These are phyloP conservation scores for Variabilichromis moorii DNA, from an alignment of 2,113 vertebrate species.

Conservation along the genomic window DNA sequence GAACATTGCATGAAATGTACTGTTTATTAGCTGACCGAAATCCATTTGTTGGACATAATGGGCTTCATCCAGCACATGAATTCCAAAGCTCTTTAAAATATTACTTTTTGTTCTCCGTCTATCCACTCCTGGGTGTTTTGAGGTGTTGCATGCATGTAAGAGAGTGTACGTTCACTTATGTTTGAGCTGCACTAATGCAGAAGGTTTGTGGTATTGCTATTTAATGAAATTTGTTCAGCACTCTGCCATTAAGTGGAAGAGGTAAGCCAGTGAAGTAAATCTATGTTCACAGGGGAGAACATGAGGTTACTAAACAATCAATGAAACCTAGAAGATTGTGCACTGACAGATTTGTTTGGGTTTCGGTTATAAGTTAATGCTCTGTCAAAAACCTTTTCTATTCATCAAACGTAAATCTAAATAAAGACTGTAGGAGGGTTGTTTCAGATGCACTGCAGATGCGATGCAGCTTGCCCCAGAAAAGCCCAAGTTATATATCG, in stretches of 20 bases:
- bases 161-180: background rate
- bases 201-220: background rate
- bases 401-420: background rate
- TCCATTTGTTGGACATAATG: background rate
- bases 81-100: background rate
- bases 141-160: background rate
- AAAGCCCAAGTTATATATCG: background rate
- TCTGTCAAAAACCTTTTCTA: background rate
- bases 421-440: background rate
- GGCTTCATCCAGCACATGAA: background rate
- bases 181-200: background rate
- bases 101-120: background rate
- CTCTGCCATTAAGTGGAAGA: background rate
- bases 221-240: background rate
- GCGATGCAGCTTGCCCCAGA: background rate
- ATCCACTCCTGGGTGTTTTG: background rate
- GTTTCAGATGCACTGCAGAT: background rate
- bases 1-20: slow-evolving; percentile 40
- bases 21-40: background rate
- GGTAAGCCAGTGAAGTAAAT: background rate
- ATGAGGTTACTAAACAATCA: background rate
- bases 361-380: background rate
- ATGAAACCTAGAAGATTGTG: background rate
- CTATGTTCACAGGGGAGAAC: background rate
- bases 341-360: background rate